Percentiles rank a stretch among this genome's conserved stretches.
Conservation (phyloP, 2,888 invertebrate genomes). For the Apamea anceps region DNA sequence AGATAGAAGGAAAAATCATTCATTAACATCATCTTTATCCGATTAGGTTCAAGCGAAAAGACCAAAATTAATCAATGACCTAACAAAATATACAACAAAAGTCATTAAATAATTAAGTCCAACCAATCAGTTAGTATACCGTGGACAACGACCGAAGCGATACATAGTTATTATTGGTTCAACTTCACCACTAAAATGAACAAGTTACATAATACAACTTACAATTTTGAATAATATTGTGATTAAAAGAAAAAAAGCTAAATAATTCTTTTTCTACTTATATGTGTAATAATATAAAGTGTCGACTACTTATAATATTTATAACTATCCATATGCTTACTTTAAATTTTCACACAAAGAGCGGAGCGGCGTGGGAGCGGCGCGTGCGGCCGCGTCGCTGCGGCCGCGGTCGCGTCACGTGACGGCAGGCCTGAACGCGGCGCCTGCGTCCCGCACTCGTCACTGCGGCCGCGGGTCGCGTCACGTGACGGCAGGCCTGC, state of each 20-base stretch:
- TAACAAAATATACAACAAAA: constrained; percentile 91
- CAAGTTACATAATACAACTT: constrained; percentile 89
- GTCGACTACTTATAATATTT: constrained; percentile 90
- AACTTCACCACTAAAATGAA: constrained; percentile 87
- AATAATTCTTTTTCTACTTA: constrained; percentile 90
- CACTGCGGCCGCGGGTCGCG: no score
- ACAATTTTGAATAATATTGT: constrained; percentile 90
- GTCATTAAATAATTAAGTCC: constrained; percentile 90
- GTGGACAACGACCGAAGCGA: constrained; percentile 83
- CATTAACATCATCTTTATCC: constrained; percentile 88
- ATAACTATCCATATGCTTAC: constrained; percentile 89
- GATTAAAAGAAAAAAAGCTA: constrained; percentile 90
- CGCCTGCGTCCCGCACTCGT: no score
- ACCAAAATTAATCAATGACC: constrained; percentile 90
- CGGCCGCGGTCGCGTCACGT: constrained; percentile 18
- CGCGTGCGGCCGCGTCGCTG: constrained; percentile 62
- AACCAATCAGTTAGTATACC: constrained; percentile 85
- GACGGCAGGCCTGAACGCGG: no score
- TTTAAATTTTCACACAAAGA: constrained; percentile 89
- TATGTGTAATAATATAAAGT: constrained; percentile 90
- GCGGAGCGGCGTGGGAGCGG: constrained; percentile 74
- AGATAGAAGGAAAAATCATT: constrained; percentile 88
- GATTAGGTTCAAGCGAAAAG: constrained; percentile 87
- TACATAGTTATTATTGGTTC: constrained; percentile 80
- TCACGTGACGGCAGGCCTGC: no score